Base-by-base conservation (phyloP, 92 coral and sea anemone genomes). In the Parazoanthus swiftii region DNA sequence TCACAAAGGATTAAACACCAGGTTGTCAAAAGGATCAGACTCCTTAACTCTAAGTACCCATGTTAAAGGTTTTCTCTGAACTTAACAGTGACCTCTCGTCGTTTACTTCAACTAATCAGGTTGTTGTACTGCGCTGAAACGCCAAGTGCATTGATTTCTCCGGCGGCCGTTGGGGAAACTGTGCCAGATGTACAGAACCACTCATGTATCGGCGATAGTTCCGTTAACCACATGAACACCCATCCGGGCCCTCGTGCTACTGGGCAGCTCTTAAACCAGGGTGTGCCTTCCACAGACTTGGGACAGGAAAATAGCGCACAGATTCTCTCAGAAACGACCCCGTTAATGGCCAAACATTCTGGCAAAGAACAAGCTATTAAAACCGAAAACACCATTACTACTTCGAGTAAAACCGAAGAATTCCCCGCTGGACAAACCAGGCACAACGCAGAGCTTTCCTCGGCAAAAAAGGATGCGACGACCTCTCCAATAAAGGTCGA, bases 71-170 rank as follows among this genome's bases (percentile, higher is more conserved):
- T 56, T 56, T 8, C 16, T 56, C 50, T 46, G 50, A 56, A 11
- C 20, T 56, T 13, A 56, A 58, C 42, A 39, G 4, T 58, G 66
- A 14, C 66, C 9, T 58, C 1, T 58, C 16, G 23, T 58, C 66
- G 4, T 63, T 63, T 63, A 8, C 70, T 21, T 63, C 1, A 63
- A 63, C 25, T 63, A 0, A 4, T 26, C 44, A 84, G 87, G 79
- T 72, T 84, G 70, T 71, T 84, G 3, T 84, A 84, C 79, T 84
- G 87, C 63, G 25, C 77, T 16, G 87, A 84, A 71, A 84, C 87
- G 29, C 77, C 87, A 25, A 73, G 77, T 29, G 79, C 87, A n/a
- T 33, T 84, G 66, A 38, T 84, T 71, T 84, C 87, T 44, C 79
- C 87, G 16, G 78, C 87, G 42, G 23, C 42, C 70, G 79, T 29